Evolutionary conservation across 2,888 invertebrate genomes (phyloP).

Genomic region (Liposcelis brunnea): DNA sequence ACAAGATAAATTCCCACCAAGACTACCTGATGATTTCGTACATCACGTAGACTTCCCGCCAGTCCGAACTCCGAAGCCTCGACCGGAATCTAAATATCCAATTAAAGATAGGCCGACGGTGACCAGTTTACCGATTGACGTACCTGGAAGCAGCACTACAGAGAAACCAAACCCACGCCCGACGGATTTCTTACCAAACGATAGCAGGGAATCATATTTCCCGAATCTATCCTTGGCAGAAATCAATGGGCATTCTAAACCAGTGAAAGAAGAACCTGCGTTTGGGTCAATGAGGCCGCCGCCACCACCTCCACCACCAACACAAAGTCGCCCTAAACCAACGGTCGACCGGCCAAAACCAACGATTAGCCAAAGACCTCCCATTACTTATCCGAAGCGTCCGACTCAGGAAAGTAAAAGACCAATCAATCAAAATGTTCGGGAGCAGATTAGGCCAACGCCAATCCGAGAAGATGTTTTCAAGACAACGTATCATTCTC

Average conservation of each 20-base stretch:
- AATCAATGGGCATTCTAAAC: constrained; percentile 4
- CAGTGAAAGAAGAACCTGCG: not conserved
- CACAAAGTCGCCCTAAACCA: no score
- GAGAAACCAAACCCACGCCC: not conserved
- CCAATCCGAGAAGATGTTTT: constrained; percentile 11
- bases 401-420: no score
- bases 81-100: not conserved
- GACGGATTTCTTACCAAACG: no score
- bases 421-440: no score
- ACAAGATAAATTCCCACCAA: constrained; percentile 2
- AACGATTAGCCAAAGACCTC: no score
- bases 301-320: no score
- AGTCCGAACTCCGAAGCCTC: no score
- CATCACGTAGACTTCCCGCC: not conserved
- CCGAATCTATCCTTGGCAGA: not conserved
- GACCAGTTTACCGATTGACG: constrained; percentile 4
- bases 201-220: no score
- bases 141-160: constrained; percentile 1
- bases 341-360: no score
- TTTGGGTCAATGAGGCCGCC: no score
- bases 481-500: no score
- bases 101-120: constrained; percentile 2
- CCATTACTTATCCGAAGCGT: no score
- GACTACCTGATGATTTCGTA: constrained; percentile 3
- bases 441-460: not conserved